Conservation (phyloP, 1,140 invertebrate species). For the Periplaneta americana region DNA sequence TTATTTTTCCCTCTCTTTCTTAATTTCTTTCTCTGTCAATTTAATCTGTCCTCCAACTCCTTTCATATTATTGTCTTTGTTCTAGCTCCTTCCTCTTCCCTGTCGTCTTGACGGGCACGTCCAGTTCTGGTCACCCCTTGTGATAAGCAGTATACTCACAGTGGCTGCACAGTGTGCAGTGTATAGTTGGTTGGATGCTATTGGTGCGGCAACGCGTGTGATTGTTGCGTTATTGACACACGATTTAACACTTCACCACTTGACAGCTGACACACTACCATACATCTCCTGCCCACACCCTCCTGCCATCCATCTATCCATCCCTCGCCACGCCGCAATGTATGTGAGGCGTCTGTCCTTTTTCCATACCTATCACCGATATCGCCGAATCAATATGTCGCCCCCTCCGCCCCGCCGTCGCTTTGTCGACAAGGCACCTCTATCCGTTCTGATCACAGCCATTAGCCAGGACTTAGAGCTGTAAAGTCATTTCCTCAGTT, state of each 20-base stretch:
- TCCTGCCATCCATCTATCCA: too few relatives aligned
- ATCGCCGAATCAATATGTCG: neutral
- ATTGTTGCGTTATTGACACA: constrained; percentile 15
- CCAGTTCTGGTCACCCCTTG: neutral
- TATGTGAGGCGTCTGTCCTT: neutral
- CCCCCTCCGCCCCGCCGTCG: neutral
- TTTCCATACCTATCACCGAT: neutral
- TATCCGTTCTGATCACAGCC: neutral
- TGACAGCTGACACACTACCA: constrained; percentile 15
- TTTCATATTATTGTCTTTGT: too few relatives aligned
- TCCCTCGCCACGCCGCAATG: too few relatives aligned
- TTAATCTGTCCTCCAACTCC: too few relatives aligned
- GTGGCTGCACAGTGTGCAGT: neutral
- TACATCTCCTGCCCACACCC: neutral
- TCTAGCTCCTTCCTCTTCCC: too few relatives aligned
- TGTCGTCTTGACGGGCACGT: neutral
- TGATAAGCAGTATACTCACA: neutral
- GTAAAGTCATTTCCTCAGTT: neutral
- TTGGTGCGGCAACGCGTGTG: constrained; percentile 8
- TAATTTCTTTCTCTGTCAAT: too few relatives aligned
- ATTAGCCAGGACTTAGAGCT: neutral
- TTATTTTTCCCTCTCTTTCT: too few relatives aligned
- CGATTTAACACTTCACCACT: constrained; percentile 18
- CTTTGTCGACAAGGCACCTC: neutral
- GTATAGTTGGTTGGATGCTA: neutral